phyloP scores from a whole-genome alignment of 2,888 invertebrate species.

The Chalcosyrphus nemorum region DNA sequence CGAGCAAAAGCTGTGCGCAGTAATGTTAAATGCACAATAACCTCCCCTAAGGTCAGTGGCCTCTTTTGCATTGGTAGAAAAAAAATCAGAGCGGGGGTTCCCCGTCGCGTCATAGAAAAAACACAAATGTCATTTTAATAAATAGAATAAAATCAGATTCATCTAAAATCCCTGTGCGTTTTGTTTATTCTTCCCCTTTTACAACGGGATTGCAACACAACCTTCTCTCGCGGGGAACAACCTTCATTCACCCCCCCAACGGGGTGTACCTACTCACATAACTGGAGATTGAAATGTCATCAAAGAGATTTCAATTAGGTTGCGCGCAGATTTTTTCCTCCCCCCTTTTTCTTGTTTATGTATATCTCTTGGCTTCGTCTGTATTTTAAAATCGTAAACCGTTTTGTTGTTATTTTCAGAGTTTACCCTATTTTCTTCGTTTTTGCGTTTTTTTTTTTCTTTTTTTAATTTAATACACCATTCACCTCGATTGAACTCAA shows the following conservation, averaged over 20 bases:
- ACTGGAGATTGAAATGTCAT: conserved; percentile 31
- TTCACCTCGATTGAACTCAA: conserved; percentile 43
- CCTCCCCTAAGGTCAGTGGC: conserved; percentile 65
- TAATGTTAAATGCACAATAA: conserved; percentile 40
- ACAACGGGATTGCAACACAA: neutral
- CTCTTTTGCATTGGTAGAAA: conserved; percentile 18
- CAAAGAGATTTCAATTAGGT: conserved; percentile 31
- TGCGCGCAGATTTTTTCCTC: neutral
- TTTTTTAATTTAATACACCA: conserved; percentile 23
- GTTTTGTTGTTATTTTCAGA: neutral
- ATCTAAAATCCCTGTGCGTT: conserved; percentile 25
- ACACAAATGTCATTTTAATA: conserved; percentile 19
- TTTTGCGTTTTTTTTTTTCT: neutral
- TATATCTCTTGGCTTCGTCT: neutral
- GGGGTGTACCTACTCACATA: too few relatives aligned
- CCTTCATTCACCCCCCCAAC: too few relatives aligned
- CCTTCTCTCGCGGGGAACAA: too few relatives aligned
- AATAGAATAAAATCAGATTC: conserved; percentile 1
- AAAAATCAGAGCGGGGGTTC: conserved; percentile 1
- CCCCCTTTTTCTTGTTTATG: neutral
- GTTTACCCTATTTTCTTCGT: conserved; percentile 1
- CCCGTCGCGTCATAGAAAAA: conserved; percentile 1
- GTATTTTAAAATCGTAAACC: neutral
- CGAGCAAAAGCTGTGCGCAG: conserved; percentile 24
- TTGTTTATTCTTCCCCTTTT: conserved; percentile 14